A percentile compares a stretch with the other conserved stretches of the same genome.
Evolutionary conservation across 1,140 invertebrate genomes (phyloP).

Genomic region (Coenobita brevimanus): DNA sequence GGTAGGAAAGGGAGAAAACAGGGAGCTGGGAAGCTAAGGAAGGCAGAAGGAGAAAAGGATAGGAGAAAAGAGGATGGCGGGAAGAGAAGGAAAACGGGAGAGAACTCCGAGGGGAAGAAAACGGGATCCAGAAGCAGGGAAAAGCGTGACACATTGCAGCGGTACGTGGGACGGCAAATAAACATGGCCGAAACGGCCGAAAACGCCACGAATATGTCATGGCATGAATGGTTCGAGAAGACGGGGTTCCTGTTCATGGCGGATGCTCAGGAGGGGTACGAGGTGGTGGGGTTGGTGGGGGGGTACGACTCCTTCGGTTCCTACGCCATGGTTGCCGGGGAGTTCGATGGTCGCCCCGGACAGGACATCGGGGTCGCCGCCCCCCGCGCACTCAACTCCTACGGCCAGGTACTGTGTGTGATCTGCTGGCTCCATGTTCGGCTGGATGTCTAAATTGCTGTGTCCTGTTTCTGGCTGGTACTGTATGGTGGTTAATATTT

Average conservation of each 20-base stretch:
- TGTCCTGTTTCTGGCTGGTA: too few relatives aligned
- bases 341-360: not conserved
- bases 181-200: not conserved
- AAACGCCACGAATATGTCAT: not conserved
- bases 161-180: not conserved
- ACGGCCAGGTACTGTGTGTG: not conserved
- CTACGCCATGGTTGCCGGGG: conserved; percentile 10
- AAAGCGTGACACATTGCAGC: not conserved
- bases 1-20: too few relatives aligned
- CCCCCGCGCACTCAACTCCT: not conserved
- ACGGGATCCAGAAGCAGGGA: not conserved
- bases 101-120: too few relatives aligned
- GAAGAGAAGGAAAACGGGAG: too few relatives aligned
- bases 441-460: too few relatives aligned
- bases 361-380: not conserved
- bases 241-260: conserved; percentile 35
- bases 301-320: not conserved
- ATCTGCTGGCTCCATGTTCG: too few relatives aligned
- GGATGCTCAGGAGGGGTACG: conserved; percentile 18
- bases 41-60: too few relatives aligned
- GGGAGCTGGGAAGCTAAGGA: too few relatives aligned
- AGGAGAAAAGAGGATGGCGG: not conserved
- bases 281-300: not conserved
- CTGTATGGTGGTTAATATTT: too few relatives aligned
- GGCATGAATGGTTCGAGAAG: conserved; percentile 47